Conservation (phyloP, 2,888 invertebrate genomes). For the Gymnoscelis rufifasciata region DNA sequence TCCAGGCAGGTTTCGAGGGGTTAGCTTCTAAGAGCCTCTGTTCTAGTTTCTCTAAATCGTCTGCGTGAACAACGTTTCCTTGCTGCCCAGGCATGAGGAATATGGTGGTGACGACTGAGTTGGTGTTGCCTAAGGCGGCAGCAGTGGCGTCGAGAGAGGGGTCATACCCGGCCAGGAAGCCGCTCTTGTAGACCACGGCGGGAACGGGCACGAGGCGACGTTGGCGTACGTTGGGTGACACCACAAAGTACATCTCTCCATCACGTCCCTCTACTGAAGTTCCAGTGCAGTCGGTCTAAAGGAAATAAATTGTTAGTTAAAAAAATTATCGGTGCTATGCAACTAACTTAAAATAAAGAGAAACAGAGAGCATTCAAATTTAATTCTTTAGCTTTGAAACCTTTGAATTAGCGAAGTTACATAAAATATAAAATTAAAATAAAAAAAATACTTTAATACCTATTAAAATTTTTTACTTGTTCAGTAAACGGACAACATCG, state of each 20-base stretch:
- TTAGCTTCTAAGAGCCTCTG: conserved; percentile 83
- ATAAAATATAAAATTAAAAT: no score
- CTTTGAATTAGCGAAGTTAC: no score
- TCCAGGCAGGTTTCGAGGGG: conserved; percentile 85
- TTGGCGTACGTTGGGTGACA: conserved; percentile 87
- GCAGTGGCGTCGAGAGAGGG: conserved; percentile 90
- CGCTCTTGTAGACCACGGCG: conserved; percentile 86
- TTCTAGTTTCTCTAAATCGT: conserved; percentile 87
- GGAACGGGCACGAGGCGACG: conserved; percentile 90
- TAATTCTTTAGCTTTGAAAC: no score
- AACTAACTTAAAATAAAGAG: no score
- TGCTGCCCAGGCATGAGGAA: conserved; percentile 92
- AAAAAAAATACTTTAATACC: no score
- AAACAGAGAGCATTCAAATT: no score
- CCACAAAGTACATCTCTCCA: conserved; percentile 92
- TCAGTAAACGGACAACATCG: no score
- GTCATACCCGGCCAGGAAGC: conserved; percentile 91
- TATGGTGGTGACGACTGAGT: conserved; percentile 86
- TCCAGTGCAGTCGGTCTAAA: conserved; percentile 87
- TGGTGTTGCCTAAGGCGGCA: conserved; percentile 85
- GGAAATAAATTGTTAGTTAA: no score
- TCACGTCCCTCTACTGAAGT: conserved; percentile 88
- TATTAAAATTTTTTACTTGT: no score
- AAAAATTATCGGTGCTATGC: no score
- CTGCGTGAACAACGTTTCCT: conserved; percentile 87